Evolutionary conservation across 1,140 invertebrate genomes (phyloP), one percentile per base, ranked within the genome.

Genomic region (Meloidogyne exigua): DNA sequence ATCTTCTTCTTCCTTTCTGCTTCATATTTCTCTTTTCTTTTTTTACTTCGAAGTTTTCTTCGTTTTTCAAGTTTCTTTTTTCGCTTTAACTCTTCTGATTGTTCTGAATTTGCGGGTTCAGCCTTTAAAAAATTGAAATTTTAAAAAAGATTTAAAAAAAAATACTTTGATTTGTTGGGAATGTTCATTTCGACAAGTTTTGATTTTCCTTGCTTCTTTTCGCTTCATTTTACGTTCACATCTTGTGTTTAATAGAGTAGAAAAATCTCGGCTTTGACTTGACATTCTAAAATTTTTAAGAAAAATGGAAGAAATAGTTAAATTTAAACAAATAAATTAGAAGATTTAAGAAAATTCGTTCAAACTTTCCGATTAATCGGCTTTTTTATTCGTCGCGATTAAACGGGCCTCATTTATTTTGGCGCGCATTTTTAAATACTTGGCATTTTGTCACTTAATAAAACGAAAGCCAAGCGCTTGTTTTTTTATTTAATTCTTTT

Each of bases 1-100:
- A 57, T 57, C 9, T n/a, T 57, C 18, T 57, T 57, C 10, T 57
- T 57, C 5, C 49, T n/a, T 57, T 57, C 49, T 15, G 7, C 2
- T 57, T 57, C 49, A 57, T 7, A n/a, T 57, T n/a, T 57, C 18
- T 57, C 49, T 10, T 57, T n/a, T 57, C 49, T 57, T n/a, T 57
- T 57, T 57, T 57, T 57, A 57, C 21, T 57, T 57, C 49, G n/a
- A n/a, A 57, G 49, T 12, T n/a, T 57, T 57, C 49, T 57, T 57
- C 49, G 49, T n/a, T 57, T 57, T 57, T 57, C 49, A 57, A 57
- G 49, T 57, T 57, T 57, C 21, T 57, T 57, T n/a, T 57, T 57
- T 21, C 49, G 49, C 21, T 57, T 57, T n/a, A n/a, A n/a, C n/a
- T 57, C 49, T n/a, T 57, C 49, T 57, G 21, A 57, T 57, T 57